Base-by-base conservation (phyloP, 2,888 invertebrate species). In the Uropetala carovei region DNA sequence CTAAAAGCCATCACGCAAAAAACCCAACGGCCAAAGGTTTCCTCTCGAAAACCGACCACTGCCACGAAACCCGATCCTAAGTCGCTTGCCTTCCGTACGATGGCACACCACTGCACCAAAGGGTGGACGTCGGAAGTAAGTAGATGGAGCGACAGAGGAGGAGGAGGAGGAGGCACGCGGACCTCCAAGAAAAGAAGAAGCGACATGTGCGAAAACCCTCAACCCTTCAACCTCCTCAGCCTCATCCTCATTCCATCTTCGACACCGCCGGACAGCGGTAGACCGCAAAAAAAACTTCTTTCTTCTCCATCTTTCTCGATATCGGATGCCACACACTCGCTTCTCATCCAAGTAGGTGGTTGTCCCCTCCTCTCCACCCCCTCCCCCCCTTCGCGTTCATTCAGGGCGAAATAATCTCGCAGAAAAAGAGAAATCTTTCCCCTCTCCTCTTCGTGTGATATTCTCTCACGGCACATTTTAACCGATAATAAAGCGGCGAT, bases 401-500 rank as follows among this genome's bases (percentile, higher is more conserved):
- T n/a, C n/a, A 68, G 1, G 68, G 27, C 22, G 75, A 43, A 43
- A 43, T 43, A 43, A 75, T 13, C 75, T 22, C 75, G 14, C 75
- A 27, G 43, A 43, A 43, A 43, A 43, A 43, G 43, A 43, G 43
- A 43, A 43, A 43, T 43, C 43, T n/a, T n/a, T 43, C 43, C 43
- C 43, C 43, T 43, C 43, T 43, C n/a, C n/a, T n/a, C n/a, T n/a
- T n/a, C 75, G 75, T 68, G n/a, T 68, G 8, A 75, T 75, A 75
- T 75, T 75, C 75, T 22, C 75, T 75, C 75, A 75, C 75, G 75
- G 75, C 75, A 22, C 75, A 22, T 75, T 75, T 75, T 75, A 75
- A 75, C 22, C 22, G n/a, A 22, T 75, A 75, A 75, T 75, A 75
- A 75, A 75, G 75, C 75, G 75, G 27, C 22, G 75, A 75, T 75